These are phyloP conservation scores for Salticus scenicus DNA, from an alignment of 2,888 invertebrate genomes.

Conservation along the genomic window DNA sequence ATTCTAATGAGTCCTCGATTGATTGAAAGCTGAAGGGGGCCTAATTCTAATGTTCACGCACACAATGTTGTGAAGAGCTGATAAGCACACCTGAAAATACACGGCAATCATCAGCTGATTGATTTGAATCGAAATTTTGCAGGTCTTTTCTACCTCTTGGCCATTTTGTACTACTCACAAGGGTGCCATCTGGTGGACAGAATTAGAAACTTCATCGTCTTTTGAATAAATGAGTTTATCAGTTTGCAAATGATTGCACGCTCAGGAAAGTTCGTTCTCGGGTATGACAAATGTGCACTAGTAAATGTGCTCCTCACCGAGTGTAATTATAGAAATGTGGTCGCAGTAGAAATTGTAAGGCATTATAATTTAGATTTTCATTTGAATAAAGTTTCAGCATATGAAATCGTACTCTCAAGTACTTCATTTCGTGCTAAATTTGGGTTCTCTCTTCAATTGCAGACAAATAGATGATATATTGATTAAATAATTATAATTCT, in stretches of 20 bases:
- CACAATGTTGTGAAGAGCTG: constrained; percentile 31
- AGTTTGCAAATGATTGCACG: constrained; percentile 8
- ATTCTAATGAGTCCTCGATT: neutral
- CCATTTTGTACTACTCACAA: neutral
- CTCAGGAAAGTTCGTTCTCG: neutral
- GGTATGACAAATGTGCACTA: neutral
- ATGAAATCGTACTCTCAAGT: neutral
- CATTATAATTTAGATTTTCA: constrained; percentile 10
- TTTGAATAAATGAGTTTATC: constrained; percentile 13
- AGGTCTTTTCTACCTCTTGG: neutral
- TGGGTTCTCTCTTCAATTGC: neutral
- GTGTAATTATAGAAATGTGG: constrained; percentile 17
- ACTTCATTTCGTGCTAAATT: neutral
- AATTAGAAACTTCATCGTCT: neutral
- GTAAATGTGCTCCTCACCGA: neutral
- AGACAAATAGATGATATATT: neutral
- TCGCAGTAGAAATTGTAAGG: constrained; percentile 8
- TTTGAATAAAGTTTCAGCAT: constrained; percentile 11
- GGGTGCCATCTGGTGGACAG: constrained; percentile 22
- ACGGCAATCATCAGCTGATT: neutral
- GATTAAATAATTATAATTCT: neutral
- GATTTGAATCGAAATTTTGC: neutral
- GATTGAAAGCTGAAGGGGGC: constrained; percentile 7
- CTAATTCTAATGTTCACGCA: constrained; percentile 17
- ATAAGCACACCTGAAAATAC: constrained; percentile 34